Base-by-base conservation (phyloP, 2,797 vertebrate genomes). In the Cheracebus regulus region DNA sequence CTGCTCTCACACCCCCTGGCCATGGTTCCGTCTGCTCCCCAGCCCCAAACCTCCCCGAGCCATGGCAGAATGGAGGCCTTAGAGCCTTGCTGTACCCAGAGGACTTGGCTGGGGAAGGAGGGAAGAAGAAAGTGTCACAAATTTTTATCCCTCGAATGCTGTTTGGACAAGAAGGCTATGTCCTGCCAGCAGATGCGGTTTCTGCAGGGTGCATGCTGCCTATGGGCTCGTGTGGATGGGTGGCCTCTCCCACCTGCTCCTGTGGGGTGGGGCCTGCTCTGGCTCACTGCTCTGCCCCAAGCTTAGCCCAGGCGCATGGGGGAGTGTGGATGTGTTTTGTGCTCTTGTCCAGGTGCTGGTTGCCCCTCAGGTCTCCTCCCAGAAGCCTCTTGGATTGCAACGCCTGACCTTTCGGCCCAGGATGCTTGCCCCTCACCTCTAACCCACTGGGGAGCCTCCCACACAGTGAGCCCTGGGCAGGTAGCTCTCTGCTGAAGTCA, bases 401-500 rank as follows among this genome's bases (percentile, higher is more conserved):
- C 19, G 17, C 4, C n/a, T 19, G 10, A 48, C 9, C 28, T 26
- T 7, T 20, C 4, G 3, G 41, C 78, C n/a, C 11, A 39, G 70
- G 30, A 20, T 1, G 11, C 67, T 72, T 20, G 33, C 6, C 13
- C 3, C 76, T 84, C 4, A 5, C 26, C 55, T 22, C 28, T n/a
- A 24, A 10, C 17, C n/a, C 4, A 1, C 44, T 0, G 0, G 44
- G 73, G 64, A 61, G 36, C 7, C 28, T 75, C 2, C 0, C 7
- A 24, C 30, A 64, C 9, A 17, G 7, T 2, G 1, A 84, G 41
- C 46, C 39, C 52, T 39, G 58, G 67, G 90, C 28, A 57, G 28
- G 58, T 12, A 20, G 73, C 36, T 80, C n/a, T 83, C 36, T 64
- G 19, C 80, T 55, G 52, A 48, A 24, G 28, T 73, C 52, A 87